These are phyloP conservation scores for Acridotheres tristis DNA, from an alignment of 2,797 vertebrate species.

Conservation along the genomic window DNA sequence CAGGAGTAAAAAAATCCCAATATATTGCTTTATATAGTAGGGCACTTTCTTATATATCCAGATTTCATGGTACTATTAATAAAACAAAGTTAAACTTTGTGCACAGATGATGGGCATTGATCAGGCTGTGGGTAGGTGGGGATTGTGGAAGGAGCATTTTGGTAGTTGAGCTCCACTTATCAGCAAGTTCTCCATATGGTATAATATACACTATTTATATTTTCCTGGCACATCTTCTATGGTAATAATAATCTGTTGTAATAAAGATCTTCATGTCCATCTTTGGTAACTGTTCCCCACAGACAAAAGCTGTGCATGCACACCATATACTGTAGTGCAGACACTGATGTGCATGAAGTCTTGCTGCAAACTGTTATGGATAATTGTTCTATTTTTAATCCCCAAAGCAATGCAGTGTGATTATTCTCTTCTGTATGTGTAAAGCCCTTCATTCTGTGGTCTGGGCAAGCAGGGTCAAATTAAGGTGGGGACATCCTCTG, in stretches of 20 bases:
- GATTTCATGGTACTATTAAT: conserved; percentile 40
- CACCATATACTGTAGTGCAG: neutral
- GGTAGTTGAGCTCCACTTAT: neutral
- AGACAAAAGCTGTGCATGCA: neutral
- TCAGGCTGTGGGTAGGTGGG: conserved; percentile 31
- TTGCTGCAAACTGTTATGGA: neutral
- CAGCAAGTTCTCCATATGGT: conserved; percentile 31
- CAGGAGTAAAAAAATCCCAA: neutral
- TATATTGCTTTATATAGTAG: conserved; percentile 60
- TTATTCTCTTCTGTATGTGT: neutral
- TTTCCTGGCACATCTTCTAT: conserved; percentile 2
- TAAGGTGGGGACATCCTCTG: neutral
- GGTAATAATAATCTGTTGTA: conserved; percentile 3
- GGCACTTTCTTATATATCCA: neutral
- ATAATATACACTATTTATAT: conserved; percentile 18
- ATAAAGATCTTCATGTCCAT: conserved; percentile 19
- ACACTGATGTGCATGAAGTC: neutral
- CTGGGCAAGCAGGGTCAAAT: neutral
- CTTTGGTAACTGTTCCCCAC: conserved; percentile 38
- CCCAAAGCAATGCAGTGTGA: neutral
- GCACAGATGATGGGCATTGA: conserved; percentile 41
- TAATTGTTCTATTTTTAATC: conserved; percentile 24
- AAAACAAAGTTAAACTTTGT: conserved; percentile 44
- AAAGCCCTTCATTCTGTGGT: neutral
- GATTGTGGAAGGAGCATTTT: conserved; percentile 7